Conservation (phyloP, 2,888 invertebrate species). For the Chelonus formosanus region DNA sequence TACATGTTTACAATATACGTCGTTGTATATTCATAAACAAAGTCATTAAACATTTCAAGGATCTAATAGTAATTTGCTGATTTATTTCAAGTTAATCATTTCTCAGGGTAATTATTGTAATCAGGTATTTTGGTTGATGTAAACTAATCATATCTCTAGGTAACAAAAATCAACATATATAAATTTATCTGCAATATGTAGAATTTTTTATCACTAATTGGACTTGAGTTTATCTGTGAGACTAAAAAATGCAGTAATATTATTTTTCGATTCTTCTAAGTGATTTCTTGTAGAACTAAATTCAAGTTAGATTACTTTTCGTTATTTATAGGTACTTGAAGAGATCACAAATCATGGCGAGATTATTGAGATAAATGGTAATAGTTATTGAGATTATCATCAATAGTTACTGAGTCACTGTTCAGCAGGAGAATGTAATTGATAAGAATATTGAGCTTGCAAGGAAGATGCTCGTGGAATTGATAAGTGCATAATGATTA, state of each 20-base stretch:
- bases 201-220: no score
- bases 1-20: slow-evolving; percentile 39
- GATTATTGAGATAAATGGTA: not conserved
- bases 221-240: no score
- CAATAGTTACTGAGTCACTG: slow-evolving; percentile 13
- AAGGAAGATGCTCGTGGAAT: slow-evolving; percentile 29
- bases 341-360: no score
- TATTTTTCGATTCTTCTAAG: no score
- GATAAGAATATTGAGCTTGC: slow-evolving; percentile 31
- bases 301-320: slow-evolving; percentile 15
- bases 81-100: not conserved
- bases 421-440: slow-evolving; percentile 15
- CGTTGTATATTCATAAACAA: slow-evolving; percentile 39
- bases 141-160: no score
- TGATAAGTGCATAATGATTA: slow-evolving; percentile 37
- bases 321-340: slow-evolving; percentile 1
- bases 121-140: no score
- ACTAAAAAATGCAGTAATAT: not conserved
- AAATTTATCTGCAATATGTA: no score
- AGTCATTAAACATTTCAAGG: slow-evolving; percentile 33
- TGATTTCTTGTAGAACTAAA: not conserved
- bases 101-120: no score
- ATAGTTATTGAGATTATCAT: slow-evolving; percentile 29
- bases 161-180: no score
- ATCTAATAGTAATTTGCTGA: not conserved